phyloP scores from a whole-genome alignment of 1,140 invertebrate species.

The Papilio machaon region DNA sequence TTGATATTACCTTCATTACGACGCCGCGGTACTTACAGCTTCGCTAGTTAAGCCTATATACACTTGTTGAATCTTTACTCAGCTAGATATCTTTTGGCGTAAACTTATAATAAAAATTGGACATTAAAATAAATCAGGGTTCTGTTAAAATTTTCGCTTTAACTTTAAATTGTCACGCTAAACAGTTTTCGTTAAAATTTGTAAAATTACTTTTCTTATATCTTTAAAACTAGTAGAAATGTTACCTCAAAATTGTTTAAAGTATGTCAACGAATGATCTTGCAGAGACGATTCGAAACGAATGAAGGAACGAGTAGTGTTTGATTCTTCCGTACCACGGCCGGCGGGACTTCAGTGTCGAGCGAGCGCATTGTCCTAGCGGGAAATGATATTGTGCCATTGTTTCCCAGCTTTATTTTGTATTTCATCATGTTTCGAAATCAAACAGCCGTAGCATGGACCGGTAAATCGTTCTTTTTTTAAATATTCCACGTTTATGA shows the following conservation, averaged over 20 bases:
- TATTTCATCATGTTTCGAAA: constrained; percentile 34
- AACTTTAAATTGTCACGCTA: background rate
- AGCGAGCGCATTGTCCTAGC: constrained; percentile 33
- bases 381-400: constrained; percentile 34
- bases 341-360: background rate
- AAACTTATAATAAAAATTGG: background rate
- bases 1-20: constrained; percentile 47
- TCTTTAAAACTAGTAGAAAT: background rate
- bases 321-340: constrained; percentile 28
- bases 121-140: background rate
- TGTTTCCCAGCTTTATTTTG: constrained; percentile 32
- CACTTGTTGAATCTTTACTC: constrained; percentile 25
- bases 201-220: background rate
- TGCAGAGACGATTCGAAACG: constrained; percentile 9
- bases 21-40: background rate
- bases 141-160: background rate
- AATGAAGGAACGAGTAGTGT: constrained; percentile 26
- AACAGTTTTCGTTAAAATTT: background rate
- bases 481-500: constrained; percentile 21
- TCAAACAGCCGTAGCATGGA: constrained; percentile 22
- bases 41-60: background rate
- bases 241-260: background rate
- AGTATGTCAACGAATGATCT: constrained; percentile 21
- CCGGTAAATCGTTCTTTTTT: constrained; percentile 22
- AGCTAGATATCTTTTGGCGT: background rate